phyloP scores from a whole-genome alignment of 2,113 vertebrate genomes.

The Sminthopsis crassicaudata region DNA sequence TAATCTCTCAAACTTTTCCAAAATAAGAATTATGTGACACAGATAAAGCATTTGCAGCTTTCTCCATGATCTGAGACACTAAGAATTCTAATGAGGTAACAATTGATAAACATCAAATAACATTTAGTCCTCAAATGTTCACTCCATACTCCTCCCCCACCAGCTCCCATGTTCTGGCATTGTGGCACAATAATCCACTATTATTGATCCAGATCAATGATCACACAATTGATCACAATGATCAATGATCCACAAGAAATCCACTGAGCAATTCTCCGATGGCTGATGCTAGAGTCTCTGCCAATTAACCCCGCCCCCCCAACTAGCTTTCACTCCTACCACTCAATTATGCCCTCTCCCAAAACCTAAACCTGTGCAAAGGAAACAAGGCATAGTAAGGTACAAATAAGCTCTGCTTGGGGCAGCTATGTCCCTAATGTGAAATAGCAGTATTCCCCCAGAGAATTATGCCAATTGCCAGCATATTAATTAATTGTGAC shows the following conservation, averaged over 20 bases:
- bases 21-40: neutral
- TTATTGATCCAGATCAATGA: no score
- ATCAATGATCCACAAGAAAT: no score
- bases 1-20: neutral
- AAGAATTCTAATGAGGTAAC: neutral
- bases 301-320: no score
- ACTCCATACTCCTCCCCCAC: neutral
- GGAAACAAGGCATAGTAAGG: neutral
- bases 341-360: neutral
- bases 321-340: neutral
- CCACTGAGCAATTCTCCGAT: neutral
- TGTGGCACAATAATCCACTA: no score
- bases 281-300: neutral
- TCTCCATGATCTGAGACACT: neutral
- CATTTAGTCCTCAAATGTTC: neutral
- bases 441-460: neutral
- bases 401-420: neutral
- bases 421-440: neutral
- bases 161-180: neutral
- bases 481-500: neutral
- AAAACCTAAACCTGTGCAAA: neutral
- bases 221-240: no score
- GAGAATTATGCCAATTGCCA: neutral
- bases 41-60: neutral
- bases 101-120: neutral